A percentile compares a stretch with the other conserved stretches of the same genome.
phyloP scores from a whole-genome alignment of 1,140 invertebrate genomes.

The Drosophila equinoxialis region DNA sequence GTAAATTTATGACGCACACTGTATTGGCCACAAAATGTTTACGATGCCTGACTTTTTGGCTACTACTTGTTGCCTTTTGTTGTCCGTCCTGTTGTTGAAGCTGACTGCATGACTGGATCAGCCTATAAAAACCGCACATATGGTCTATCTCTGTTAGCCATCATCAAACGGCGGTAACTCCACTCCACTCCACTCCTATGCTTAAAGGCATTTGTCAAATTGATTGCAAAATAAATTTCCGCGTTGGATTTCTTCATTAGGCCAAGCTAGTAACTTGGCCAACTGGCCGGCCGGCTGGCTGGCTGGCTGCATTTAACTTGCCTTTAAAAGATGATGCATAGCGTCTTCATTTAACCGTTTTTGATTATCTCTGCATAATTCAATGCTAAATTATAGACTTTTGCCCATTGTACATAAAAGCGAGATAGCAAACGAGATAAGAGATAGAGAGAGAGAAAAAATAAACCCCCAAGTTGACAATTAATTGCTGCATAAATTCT shows the following conservation, averaged over 20 bases:
- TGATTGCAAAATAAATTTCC: slow-evolving; percentile 77
- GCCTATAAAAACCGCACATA: slow-evolving; percentile 42
- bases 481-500: slow-evolving; percentile 53
- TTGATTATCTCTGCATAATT: slow-evolving; percentile 75
- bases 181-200: slow-evolving; percentile 14
- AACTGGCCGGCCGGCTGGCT: not conserved
- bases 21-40: slow-evolving; percentile 62
- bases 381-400: slow-evolving; percentile 74
- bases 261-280: not conserved
- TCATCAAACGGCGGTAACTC: slow-evolving; percentile 21
- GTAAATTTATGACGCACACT: slow-evolving; percentile 51
- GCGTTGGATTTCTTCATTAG: slow-evolving; percentile 61
- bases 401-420: not conserved
- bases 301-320: slow-evolving; percentile 53
- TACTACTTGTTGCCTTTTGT: slow-evolving; percentile 32
- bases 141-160: slow-evolving; percentile 41
- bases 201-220: slow-evolving; percentile 72
- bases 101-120: slow-evolving; percentile 19
- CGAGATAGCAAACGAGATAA: not conserved
- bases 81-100: too few relatives aligned
- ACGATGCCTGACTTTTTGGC: slow-evolving; percentile 38
- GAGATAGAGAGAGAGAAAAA: not conserved
- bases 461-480: slow-evolving; percentile 20
- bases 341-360: slow-evolving; percentile 16
- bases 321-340: slow-evolving; percentile 65